A percentile compares a stretch with the other conserved stretches of the same genome.
These are phyloP conservation scores for Peribatodes rhomboidaria DNA, from an alignment of 2,888 invertebrate species.

Conservation along the genomic window DNA sequence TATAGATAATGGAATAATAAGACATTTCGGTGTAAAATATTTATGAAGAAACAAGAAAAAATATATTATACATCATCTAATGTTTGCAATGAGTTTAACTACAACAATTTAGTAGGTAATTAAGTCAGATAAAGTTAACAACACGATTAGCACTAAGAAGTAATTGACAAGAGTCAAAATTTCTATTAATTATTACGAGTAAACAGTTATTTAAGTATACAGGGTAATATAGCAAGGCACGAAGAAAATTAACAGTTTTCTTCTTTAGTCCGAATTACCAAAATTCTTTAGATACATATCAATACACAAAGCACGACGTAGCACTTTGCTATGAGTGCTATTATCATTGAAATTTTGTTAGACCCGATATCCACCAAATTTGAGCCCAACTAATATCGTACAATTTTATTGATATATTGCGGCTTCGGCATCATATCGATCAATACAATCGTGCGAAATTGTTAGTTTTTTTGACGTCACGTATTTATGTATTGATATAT, in stretches of 20 bases:
- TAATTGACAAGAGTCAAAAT: constrained; percentile 75
- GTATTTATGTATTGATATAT: too few relatives aligned
- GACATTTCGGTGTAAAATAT: constrained; percentile 77
- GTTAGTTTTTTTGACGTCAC: too few relatives aligned
- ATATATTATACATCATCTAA: constrained; percentile 83
- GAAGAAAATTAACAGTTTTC: too few relatives aligned
- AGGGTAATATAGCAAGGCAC: constrained; percentile 21
- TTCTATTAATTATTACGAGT: constrained; percentile 41
- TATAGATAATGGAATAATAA: constrained; percentile 38
- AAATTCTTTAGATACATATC: background rate
- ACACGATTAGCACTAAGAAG: constrained; percentile 68
- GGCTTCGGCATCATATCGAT: too few relatives aligned
- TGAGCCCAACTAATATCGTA: too few relatives aligned
- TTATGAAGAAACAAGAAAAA: constrained; percentile 86
- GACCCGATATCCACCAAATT: too few relatives aligned
- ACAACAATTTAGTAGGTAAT: constrained; percentile 76
- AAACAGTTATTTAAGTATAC: constrained; percentile 12
- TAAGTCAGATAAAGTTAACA: constrained; percentile 64
- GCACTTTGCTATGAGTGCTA: background rate
- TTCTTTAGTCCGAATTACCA: background rate
- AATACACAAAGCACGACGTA: too few relatives aligned
- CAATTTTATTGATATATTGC: too few relatives aligned
- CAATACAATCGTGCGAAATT: too few relatives aligned
- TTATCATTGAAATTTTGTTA: background rate
- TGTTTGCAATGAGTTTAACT: constrained; percentile 79